A percentile compares a stretch with the other conserved stretches of the same genome.
Conservation (phyloP, 2,888 invertebrate species). For the Acrobasis consociella region DNA sequence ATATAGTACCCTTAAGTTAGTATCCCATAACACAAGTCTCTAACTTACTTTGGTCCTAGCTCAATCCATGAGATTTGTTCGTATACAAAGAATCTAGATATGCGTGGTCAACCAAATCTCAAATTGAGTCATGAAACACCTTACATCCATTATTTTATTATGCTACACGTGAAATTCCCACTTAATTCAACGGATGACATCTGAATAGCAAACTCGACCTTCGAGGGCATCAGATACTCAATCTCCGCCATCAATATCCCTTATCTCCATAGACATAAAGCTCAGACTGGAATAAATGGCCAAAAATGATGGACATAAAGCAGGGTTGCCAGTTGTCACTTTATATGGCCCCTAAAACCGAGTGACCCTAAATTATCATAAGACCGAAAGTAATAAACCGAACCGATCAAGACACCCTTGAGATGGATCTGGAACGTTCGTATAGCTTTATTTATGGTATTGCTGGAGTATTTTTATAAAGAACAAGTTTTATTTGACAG, state of each 20-base stretch:
- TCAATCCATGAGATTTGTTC: no score
- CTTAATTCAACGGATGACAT: constrained; percentile 12
- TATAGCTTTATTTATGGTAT: background rate
- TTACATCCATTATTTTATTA: background rate
- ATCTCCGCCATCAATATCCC: constrained; percentile 9
- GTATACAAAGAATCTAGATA: no score
- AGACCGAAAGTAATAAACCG: constrained; percentile 21
- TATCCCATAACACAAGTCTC: no score
- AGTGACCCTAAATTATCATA: constrained; percentile 26
- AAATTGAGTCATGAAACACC: background rate
- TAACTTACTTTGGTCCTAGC: no score
- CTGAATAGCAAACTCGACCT: constrained; percentile 13
- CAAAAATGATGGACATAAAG: constrained; percentile 18
- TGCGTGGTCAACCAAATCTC: background rate
- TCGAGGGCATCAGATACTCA: constrained; percentile 1
- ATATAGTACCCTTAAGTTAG: no score
- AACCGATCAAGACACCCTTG: constrained; percentile 22
- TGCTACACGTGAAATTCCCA: constrained; percentile 4
- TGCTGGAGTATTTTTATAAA: no score
- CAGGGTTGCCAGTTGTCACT: constrained; percentile 24
- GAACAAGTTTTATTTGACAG: no score
- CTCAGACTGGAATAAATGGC: constrained; percentile 18
- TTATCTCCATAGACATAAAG: constrained; percentile 10
- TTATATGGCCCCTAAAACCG: constrained; percentile 24
- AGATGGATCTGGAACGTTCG: constrained; percentile 4